Base-by-base conservation (phyloP, 1,140 invertebrate species). In the Diachasmimorpha longicaudata region DNA sequence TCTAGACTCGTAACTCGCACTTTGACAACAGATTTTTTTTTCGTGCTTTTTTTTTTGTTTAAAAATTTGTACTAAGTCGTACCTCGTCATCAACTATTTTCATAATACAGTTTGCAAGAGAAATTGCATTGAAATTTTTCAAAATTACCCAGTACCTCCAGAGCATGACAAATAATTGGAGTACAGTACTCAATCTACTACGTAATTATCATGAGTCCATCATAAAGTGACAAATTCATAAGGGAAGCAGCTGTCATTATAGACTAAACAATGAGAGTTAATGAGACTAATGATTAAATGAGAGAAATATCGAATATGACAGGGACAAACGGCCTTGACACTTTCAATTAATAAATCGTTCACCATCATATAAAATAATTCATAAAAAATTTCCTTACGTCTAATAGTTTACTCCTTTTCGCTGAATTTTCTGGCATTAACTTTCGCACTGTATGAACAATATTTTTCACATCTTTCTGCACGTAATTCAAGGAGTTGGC, bases 11-110 rank as follows among this genome's bases (percentile, higher is more conserved):
- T 48, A 63, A 48, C 39, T 74, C 11, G 75, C 70, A 76, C 69
- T 76, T 58, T 66, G 31, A 78, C 74, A 52, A 75, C 73, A 73
- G 70, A 63, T 63, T 77, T 77, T 75, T 79, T 74, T 72, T 77
- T 63, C 77, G 72, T 74, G 66, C 10, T 8, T 63, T 63, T 37
- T 46, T 46, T 46, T 4, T 46, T 46, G 4, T 46, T 46, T 46
- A 3, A 16, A 52, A 74, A 63, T 79, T 79, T 79, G 78, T 77
- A 79, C 78, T 79, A 75, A 75, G 67, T 77, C 70, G 76, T 79
- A 77, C 58, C 58, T 63, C 58, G 23, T 11, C 23, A 63, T 63
- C 23, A 42, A 42, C 13, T 63, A 63, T 25, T 25, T 21, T 23
- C 19, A 63, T 25, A 31, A 63, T 25, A 21, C 2, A 21, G 14